A percentile compares a stretch with the other conserved stretches of the same genome.
These are phyloP conservation scores for Chrysomela aeneicollis DNA, from an alignment of 2,888 invertebrate species.

Conservation along the genomic window DNA sequence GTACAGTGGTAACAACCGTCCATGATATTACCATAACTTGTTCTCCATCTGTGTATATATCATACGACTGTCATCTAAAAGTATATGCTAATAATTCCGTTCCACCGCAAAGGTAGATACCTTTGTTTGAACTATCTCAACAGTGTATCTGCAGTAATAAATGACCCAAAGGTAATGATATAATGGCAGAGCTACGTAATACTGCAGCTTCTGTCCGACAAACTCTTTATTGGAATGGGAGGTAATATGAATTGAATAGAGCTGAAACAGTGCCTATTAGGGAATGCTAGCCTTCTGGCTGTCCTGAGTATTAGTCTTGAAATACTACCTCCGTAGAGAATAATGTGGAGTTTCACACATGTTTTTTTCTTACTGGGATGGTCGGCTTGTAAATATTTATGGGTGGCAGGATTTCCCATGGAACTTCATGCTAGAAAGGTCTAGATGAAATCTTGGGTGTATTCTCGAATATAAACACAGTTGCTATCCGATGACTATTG, in stretches of 20 bases:
- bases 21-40: slow-evolving; percentile 61
- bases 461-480: too few species aligned
- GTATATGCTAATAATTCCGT: slow-evolving; percentile 61
- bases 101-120: slow-evolving; percentile 59
- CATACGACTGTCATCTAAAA: slow-evolving; percentile 62
- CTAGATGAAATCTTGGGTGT: too few species aligned
- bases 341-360: slow-evolving; percentile 32
- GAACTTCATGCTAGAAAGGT: slow-evolving; percentile 3
- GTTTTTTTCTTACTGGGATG: slow-evolving; percentile 21
- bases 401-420: slow-evolving; percentile 8
- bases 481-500: too few species aligned
- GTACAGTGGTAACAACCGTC: slow-evolving; percentile 55
- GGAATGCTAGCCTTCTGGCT: slow-evolving; percentile 29
- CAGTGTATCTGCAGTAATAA: slow-evolving; percentile 51
- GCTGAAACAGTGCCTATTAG: slow-evolving; percentile 36
- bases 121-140: slow-evolving; percentile 57
- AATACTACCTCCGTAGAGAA: slow-evolving; percentile 21
- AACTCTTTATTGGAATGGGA: slow-evolving; percentile 36
- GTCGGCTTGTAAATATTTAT: slow-evolving; percentile 11
- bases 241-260: slow-evolving; percentile 43
- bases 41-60: slow-evolving; percentile 60
- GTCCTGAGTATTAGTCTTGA: slow-evolving; percentile 23
- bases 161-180: slow-evolving; percentile 51
- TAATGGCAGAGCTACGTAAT: slow-evolving; percentile 52
- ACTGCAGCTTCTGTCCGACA: slow-evolving; percentile 45